Base-by-base conservation (phyloP, 2,888 invertebrate genomes). In the Chymomyza procnemis region DNA sequence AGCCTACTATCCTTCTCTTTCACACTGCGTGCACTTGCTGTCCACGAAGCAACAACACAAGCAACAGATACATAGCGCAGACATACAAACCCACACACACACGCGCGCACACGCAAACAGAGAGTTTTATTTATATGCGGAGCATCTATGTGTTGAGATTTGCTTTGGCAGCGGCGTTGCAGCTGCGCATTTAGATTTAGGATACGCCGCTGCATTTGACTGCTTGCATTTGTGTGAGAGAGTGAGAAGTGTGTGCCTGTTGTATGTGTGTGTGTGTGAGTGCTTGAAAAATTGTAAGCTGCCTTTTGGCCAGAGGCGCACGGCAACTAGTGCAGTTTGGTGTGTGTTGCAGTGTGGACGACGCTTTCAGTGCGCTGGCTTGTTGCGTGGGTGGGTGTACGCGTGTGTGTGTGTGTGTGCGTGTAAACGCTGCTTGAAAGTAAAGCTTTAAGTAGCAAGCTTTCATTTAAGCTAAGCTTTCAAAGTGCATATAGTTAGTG, bases 311-410 rank as follows among this genome's bases (percentile, higher is more conserved):
- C 72, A 65, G 71, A 66, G 30, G 64, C 70, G 57, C 67, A 58
- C 61, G 69, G 71, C 80, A 75, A 72, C 76, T 88, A 88, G 88
- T 89, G 88, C 86, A 86, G 80, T 87, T 80, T 82, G 66, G 82
- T 75, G 76, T 80, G 79, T 79, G 84, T 85, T 84, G 84, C 88
- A 71, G 89, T 84, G 75, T 71, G 70, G 88, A 89, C 85, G 89
- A 89, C 87, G 72, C 66, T 54, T 61, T 41, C 21, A 41, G 67
- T 48, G 78, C 70, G 78, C 55, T 64, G 73, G n/a, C n/a, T 69
- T 50, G 9, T 62, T 41, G 72, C 70, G 78, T 76, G 74, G 75
- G 67, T 61, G 22, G 57, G 61, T 61, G 30, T 59, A 59, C 58
- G 46, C 41, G 54, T 59, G 47, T 46, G 61, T 61, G 30, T 59